A percentile compares a stretch with the other conserved stretches of the same genome.
These are phyloP conservation scores for Drosophila affinis DNA, from an alignment of 2,888 invertebrate genomes.

Conservation along the genomic window DNA sequence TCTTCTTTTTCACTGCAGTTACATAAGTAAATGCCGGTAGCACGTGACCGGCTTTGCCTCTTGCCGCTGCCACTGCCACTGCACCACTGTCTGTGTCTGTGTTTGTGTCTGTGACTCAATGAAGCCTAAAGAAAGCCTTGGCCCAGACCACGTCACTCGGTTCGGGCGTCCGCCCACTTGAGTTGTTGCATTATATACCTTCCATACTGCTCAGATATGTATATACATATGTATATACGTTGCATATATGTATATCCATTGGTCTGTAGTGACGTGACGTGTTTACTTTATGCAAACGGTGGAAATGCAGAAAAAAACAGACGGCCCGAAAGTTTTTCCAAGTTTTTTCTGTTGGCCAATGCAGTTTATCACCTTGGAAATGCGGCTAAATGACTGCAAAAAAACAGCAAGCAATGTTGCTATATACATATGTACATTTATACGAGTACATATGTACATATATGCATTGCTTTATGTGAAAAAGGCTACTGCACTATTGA, in stretches of 20 bases:
- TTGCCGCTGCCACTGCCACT: not conserved
- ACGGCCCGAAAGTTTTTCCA: constrained; percentile 31
- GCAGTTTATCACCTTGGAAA: constrained; percentile 70
- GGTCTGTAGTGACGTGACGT: constrained; percentile 63
- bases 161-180: not conserved
- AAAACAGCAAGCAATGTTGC: constrained; percentile 13
- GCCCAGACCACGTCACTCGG: constrained; percentile 31
- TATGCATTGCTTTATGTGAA: constrained; percentile 31
- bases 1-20: constrained; percentile 54
- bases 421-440: constrained; percentile 17
- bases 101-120: constrained; percentile 27
- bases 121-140: constrained; percentile 61
- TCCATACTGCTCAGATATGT: constrained; percentile 8
- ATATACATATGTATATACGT: constrained; percentile 10
- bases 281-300: constrained; percentile 46
- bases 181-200: constrained; percentile 18
- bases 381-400: constrained; percentile 53
- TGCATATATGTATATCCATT: constrained; percentile 5
- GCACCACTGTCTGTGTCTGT: constrained; percentile 34
- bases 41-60: constrained; percentile 42
- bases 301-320: constrained; percentile 33
- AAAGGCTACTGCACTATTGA: constrained; percentile 73
- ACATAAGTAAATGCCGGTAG: constrained; percentile 58
- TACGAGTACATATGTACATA: not conserved
- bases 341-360: constrained; percentile 22